Conservation (phyloP, 2,888 invertebrate species). For the Yponomeuta plumbellus region DNA sequence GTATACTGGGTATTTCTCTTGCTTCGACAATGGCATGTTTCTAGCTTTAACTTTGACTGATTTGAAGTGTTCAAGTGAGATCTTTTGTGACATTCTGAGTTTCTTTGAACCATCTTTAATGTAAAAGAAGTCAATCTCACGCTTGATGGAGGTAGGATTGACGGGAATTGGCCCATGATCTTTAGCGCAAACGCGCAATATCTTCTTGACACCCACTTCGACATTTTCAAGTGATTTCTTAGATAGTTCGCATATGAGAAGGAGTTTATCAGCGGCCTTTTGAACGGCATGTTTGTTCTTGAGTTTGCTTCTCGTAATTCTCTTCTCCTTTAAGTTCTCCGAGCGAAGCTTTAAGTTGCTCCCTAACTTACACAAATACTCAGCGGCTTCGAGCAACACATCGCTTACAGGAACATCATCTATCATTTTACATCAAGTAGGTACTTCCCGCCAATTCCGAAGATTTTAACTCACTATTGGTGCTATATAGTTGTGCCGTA, state of each 20-base stretch:
- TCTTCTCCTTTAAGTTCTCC: slow-evolving; percentile 54
- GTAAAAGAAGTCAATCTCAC: slow-evolving; percentile 34
- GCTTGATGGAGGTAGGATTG: background rate
- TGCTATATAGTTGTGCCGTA: background rate
- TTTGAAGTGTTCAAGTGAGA: slow-evolving; percentile 51
- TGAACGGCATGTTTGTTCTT: slow-evolving; percentile 57
- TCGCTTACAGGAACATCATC: slow-evolving; percentile 55
- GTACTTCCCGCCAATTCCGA: slow-evolving; percentile 13
- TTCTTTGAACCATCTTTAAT: slow-evolving; percentile 43
- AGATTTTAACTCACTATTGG: background rate
- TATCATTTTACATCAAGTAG: slow-evolving; percentile 46
- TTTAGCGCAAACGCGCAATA: slow-evolving; percentile 27
- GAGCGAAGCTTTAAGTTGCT: slow-evolving; percentile 58
- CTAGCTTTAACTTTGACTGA: slow-evolving; percentile 51
- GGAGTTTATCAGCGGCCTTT: slow-evolving; percentile 60
- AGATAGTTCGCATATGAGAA: slow-evolving; percentile 64
- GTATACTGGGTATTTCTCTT: slow-evolving; percentile 56
- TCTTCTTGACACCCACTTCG: slow-evolving; percentile 52
- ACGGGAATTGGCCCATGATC: background rate
- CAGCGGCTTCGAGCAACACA: slow-evolving; percentile 61
- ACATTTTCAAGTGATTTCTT: slow-evolving; percentile 67
- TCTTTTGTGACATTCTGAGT: slow-evolving; percentile 48
- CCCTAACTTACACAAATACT: slow-evolving; percentile 66
- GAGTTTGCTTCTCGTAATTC: slow-evolving; percentile 52
- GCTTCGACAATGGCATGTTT: slow-evolving; percentile 39